Conservation (phyloP, 2,113 vertebrate species). For the Taurulus bubalis region DNA sequence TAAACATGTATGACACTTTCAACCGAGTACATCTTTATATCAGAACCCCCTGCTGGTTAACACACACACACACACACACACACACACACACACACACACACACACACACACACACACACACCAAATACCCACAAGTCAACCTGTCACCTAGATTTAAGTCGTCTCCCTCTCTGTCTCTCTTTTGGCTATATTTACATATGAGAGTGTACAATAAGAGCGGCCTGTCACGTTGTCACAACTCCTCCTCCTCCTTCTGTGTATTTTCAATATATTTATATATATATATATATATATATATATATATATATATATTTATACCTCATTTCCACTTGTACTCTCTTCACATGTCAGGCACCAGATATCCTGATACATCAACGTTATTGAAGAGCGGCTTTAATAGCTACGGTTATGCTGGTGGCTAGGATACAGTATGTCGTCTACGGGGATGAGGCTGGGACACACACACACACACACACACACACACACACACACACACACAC, state of each 20-base stretch:
- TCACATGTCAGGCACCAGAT: slow-evolving; percentile 54
- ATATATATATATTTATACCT: neutral
- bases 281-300: neutral
- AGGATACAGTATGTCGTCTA: too few relatives aligned
- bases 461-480: neutral
- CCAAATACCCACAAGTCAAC: slow-evolving; percentile 44
- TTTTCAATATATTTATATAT: slow-evolving; percentile 14
- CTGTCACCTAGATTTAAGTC: slow-evolving; percentile 51
- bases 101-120: slow-evolving; percentile 3
- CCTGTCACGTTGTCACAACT: slow-evolving; percentile 17
- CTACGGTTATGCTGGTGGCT: slow-evolving; percentile 12
- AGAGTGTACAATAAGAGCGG: slow-evolving; percentile 1
- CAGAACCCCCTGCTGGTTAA: slow-evolving; percentile 10
- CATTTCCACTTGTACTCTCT: slow-evolving; percentile 30
- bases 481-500: too few relatives aligned
- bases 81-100: neutral
- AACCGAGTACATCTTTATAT: slow-evolving; percentile 42
- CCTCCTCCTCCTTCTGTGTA: neutral
- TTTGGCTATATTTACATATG: slow-evolving; percentile 37
- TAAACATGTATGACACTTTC: slow-evolving; percentile 63
- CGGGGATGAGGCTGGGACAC: too few relatives aligned
- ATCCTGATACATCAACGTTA: slow-evolving; percentile 52
- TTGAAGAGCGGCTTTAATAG: slow-evolving; percentile 56
- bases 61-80: neutral
- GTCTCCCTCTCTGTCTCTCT: slow-evolving; percentile 9